Evolutionary conservation across 2,888 invertebrate species (phyloP).

Genomic region (Axea sp.): DNA sequence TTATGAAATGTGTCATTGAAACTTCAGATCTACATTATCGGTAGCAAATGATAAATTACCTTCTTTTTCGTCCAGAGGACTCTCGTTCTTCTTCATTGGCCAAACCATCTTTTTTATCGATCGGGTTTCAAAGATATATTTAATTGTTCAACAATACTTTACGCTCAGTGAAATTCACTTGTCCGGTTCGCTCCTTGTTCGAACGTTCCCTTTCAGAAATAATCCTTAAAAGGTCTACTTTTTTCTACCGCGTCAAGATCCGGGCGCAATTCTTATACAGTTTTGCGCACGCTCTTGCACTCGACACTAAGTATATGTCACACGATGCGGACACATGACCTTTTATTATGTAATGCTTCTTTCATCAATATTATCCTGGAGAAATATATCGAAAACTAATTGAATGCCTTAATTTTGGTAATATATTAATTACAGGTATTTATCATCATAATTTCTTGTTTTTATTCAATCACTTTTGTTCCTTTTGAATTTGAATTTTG

Average conservation of each 20-base stretch:
- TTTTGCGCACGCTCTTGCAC: slow-evolving; percentile 53
- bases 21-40: slow-evolving; percentile 33
- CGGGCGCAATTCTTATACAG: slow-evolving; percentile 43
- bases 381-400: background rate
- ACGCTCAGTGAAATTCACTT: background rate
- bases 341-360: slow-evolving; percentile 3
- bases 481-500: slow-evolving; percentile 29
- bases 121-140: too few relatives aligned
- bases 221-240: slow-evolving; percentile 12
- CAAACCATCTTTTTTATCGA: slow-evolving; percentile 70
- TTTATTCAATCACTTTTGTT: background rate
- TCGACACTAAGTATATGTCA: slow-evolving; percentile 16
- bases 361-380: background rate
- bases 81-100: slow-evolving; percentile 68
- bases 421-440: background rate
- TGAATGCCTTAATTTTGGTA: background rate
- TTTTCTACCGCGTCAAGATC: slow-evolving; percentile 29
- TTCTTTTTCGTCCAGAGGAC: slow-evolving; percentile 63
- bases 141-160: slow-evolving; percentile 2
- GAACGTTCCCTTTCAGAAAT: background rate
- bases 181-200: too few relatives aligned
- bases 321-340: slow-evolving; percentile 20
- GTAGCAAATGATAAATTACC: slow-evolving; percentile 62
- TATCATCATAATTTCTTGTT: background rate
- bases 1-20: too few relatives aligned